phyloP scores from a whole-genome alignment of 2,113 vertebrate species.

The Callionymus lyra region DNA sequence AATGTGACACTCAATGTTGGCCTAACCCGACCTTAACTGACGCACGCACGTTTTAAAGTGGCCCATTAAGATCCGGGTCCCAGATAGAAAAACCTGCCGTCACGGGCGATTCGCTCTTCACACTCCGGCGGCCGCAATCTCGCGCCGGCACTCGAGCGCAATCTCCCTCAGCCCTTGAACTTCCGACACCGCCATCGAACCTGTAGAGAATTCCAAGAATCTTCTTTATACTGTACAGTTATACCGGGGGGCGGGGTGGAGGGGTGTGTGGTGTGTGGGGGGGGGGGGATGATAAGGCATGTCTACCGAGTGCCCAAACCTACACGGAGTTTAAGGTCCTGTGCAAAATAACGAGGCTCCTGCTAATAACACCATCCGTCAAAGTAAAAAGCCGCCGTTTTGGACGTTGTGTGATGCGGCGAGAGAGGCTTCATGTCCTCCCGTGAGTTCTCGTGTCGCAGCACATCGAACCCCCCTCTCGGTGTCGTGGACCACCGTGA shows the following conservation, averaged over 20 bases:
- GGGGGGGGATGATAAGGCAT: slow-evolving; percentile 54
- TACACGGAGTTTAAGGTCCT: slow-evolving; percentile 43
- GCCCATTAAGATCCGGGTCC: slow-evolving; percentile 23
- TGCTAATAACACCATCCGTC: slow-evolving; percentile 19
- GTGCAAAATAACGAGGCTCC: slow-evolving; percentile 47
- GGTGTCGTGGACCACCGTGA: neutral
- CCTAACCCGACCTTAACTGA: neutral
- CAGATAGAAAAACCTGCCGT: slow-evolving; percentile 19
- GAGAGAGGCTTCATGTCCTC: slow-evolving; percentile 5
- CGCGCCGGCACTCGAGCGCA: slow-evolving; percentile 17
- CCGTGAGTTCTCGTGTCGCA: slow-evolving; percentile 15
- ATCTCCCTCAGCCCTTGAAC: slow-evolving; percentile 62
- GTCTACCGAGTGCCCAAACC: slow-evolving; percentile 51
- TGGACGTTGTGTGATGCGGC: slow-evolving; percentile 3
- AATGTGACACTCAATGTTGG: slow-evolving; percentile 16
- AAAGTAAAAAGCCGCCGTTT: slow-evolving; percentile 17
- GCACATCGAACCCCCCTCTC: slow-evolving; percentile 14
- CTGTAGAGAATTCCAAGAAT: slow-evolving; percentile 43
- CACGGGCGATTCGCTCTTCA: slow-evolving; percentile 19
- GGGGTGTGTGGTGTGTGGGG: neutral
- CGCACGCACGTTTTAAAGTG: slow-evolving; percentile 6
- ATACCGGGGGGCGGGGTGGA: slow-evolving; percentile 4
- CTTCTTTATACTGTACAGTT: slow-evolving; percentile 43
- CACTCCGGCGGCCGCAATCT: slow-evolving; percentile 28
- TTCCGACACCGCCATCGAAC: slow-evolving; percentile 38